Evolutionary conservation across 2,113 vertebrate genomes (phyloP), one percentile per base, ranked within the genome.

Genomic region (Sapayoa aenigma): DNA sequence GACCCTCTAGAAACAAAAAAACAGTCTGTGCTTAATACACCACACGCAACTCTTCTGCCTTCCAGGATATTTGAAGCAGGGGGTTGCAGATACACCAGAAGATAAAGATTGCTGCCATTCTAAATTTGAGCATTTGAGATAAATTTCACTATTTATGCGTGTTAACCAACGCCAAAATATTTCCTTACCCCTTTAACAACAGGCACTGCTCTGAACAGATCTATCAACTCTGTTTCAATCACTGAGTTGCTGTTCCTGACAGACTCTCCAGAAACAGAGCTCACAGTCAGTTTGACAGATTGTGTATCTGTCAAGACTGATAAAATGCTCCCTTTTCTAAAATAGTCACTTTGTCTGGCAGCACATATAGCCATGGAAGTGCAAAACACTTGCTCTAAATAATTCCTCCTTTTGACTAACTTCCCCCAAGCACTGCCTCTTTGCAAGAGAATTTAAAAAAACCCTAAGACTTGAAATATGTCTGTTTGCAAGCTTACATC

Each of bases 241-340:
- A 56, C 53, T 3, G 15, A 82, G 53, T 4, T 80, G 59, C 47
- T 77, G 46, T 0, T 93, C 50, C 80, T 63, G 74, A 73, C 65
- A 92, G 86, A 46, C 55, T 73, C 59, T 81, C 30, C 89, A 75
- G 65, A 60, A 94, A n/a, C 37, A 55, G 25, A 82, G 49, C 25
- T 47, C 46, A 47, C 52, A 91, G 52, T 42, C 88, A 90, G 55
- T 58, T 24, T 89, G 80, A 81, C 83, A 90, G 83, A 65, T 9
- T 69, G 82, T 11, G 77, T 39, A 79, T 85, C 19, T 88, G 52
- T 25, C 3, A 6, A 84, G 42, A 46, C 84, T 79, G 89, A 92
- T 89, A 52, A 96, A 94, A 78, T 12, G 15, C 39, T 81, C 65
- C 47, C 56, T 74, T 74, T 93, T 90, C 69, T 47, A 31, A 81